Evolutionary conservation across 2,797 vertebrate species (phyloP).

Genomic region (Craterocephalus amniculus): DNA sequence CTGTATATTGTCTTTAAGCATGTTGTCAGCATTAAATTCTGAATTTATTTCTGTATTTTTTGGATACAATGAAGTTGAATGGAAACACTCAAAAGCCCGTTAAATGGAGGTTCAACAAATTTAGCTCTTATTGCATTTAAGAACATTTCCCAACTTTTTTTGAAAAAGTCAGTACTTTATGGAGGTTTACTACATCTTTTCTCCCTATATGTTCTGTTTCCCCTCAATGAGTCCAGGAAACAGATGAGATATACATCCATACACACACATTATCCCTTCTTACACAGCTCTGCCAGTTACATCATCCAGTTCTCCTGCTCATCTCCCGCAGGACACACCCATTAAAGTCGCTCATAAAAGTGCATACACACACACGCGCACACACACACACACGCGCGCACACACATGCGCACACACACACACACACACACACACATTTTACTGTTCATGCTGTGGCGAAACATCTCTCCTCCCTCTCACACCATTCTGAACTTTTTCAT

Average conservation of each 20-base stretch:
- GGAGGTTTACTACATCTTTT: neutral
- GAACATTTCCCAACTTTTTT: neutral
- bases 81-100: neutral
- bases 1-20: no score
- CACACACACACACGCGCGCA: no score
- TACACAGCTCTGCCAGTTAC: constrained; percentile 36
- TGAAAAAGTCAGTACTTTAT: neutral
- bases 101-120: neutral
- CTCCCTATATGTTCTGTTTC: neutral
- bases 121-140: neutral
- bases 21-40: no score
- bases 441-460: no score
- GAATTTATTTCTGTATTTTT: no score
- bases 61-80: neutral
- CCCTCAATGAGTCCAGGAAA: neutral
- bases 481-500: no score
- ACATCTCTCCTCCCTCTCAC: no score
- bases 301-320: constrained; percentile 47
- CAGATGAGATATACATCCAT: neutral
- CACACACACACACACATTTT: no score
- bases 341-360: constrained; percentile 57
- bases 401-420: no score
- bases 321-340: constrained; percentile 40
- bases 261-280: neutral
- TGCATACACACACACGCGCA: neutral